Percentiles rank a stretch among this genome's conserved stretches.
These are phyloP conservation scores for Cyclopterus lumpus DNA, from an alignment of 2,797 vertebrate genomes.

Conservation along the genomic window DNA sequence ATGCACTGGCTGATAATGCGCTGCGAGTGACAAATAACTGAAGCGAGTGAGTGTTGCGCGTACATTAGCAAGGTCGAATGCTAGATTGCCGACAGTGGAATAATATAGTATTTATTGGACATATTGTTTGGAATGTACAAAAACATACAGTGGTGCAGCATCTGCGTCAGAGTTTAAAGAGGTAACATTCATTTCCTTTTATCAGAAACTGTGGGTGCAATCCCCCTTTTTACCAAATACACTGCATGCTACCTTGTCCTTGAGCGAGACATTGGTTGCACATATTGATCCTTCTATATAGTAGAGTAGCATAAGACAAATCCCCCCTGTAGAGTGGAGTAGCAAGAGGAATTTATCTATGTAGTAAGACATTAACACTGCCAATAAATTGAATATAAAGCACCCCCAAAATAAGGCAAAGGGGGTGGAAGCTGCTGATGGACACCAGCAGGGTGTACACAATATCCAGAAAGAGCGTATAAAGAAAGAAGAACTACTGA, in stretches of 20 bases:
- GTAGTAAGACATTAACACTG: not conserved
- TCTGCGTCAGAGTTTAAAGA: not conserved
- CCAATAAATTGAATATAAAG: not conserved
- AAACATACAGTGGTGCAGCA: fast-evolving
- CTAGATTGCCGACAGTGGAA: not conserved
- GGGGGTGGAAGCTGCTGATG: not conserved
- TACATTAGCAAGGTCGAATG: not conserved
- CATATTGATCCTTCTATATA: constrained; percentile 13
- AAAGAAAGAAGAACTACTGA: not conserved
- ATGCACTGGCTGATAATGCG: not conserved
- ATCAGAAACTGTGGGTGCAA: not conserved
- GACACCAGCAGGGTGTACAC: not conserved
- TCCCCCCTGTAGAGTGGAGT: not conserved
- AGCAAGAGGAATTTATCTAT: not conserved
- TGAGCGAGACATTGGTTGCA: constrained; percentile 6
- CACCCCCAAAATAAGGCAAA: not conserved
- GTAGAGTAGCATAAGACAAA: not conserved
- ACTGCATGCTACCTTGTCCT: not conserved
- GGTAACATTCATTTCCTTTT: not conserved
- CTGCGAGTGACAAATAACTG: not conserved
- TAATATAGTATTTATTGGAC: not conserved
- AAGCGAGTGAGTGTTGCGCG: not conserved
- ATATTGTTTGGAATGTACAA: not conserved
- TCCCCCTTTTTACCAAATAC: not conserved
- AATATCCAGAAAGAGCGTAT: not conserved